Conservation (phyloP, 2,113 vertebrate genomes). For the Hirundichthys speculiger region DNA sequence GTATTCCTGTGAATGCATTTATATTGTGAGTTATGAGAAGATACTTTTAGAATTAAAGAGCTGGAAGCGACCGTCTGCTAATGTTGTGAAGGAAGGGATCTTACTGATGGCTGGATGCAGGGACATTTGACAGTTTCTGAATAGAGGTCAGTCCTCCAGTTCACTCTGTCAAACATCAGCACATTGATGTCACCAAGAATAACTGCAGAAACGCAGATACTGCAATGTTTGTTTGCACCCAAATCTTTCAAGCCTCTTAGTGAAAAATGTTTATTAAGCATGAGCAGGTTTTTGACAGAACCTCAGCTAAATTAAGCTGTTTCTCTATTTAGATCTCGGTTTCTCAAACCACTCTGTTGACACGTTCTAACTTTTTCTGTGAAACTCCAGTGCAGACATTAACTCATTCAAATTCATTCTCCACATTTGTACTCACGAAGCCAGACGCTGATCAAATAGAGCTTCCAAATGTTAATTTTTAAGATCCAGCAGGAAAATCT, state of each 20-base stretch:
- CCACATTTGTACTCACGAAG: too few species aligned
- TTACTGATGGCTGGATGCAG: slow-evolving; percentile 49
- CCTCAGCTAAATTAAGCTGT: neutral
- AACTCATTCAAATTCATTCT: slow-evolving; percentile 16
- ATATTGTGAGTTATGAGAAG: neutral
- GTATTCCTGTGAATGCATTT: neutral
- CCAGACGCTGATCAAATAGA: too few species aligned
- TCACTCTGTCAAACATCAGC: slow-evolving; percentile 38
- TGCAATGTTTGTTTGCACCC: neutral
- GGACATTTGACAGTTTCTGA: slow-evolving; percentile 69
- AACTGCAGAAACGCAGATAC: slow-evolving; percentile 5
- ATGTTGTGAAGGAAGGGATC: slow-evolving; percentile 66
- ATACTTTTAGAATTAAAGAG: slow-evolving; percentile 7
- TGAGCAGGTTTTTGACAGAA: neutral
- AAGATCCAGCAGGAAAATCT: slow-evolving; percentile 23
- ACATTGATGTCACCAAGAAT: slow-evolving; percentile 25
- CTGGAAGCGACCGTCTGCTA: too few species aligned
- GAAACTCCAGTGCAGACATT: slow-evolving; percentile 21
- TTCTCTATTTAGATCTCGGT: neutral
- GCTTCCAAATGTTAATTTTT: too few species aligned
- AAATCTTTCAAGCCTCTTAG: neutral
- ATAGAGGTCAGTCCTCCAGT: slow-evolving; percentile 70
- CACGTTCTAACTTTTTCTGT: neutral
- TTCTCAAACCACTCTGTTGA: neutral
- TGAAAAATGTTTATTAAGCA: slow-evolving; percentile 10